Percentiles rank a stretch among this genome's conserved stretches.
Evolutionary conservation across 2,113 vertebrate species (phyloP).

Genomic region (Montifringilla adamsi): DNA sequence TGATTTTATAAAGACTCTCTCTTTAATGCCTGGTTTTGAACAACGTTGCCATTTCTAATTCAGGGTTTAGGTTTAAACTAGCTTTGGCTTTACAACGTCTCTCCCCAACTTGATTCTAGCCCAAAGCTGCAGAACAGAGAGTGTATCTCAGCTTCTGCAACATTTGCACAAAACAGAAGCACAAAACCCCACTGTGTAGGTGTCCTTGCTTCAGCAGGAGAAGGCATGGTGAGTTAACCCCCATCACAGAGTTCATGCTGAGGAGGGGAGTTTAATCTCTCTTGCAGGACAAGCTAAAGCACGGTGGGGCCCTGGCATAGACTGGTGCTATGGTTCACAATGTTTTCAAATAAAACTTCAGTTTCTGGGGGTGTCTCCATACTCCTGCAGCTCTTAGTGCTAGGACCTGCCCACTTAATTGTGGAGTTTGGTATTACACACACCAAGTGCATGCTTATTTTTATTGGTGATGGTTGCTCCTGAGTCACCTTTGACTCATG

Average conservation of each 20-base stretch:
- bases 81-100: not conserved
- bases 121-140: not conserved
- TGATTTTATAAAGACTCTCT: not conserved
- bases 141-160: not conserved
- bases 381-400: not conserved
- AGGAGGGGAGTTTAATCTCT: not conserved
- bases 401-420: not conserved
- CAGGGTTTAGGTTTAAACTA: not conserved
- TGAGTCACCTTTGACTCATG: not conserved
- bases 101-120: not conserved
- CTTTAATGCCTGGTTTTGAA: not conserved
- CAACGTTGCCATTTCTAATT: accelerated
- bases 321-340: not conserved
- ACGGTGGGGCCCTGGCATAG: not conserved
- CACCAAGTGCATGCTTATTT: not conserved
- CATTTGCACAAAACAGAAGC: not conserved
- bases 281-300: not conserved
- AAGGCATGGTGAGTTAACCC: not conserved
- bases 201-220: not conserved
- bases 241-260: not conserved
- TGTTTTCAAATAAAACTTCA: not conserved
- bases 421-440: not conserved
- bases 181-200: not conserved
- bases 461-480: not conserved
- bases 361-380: not conserved